Evolutionary conservation across 1,140 invertebrate species (phyloP).

Genomic region (Zaprionus davidi): DNA sequence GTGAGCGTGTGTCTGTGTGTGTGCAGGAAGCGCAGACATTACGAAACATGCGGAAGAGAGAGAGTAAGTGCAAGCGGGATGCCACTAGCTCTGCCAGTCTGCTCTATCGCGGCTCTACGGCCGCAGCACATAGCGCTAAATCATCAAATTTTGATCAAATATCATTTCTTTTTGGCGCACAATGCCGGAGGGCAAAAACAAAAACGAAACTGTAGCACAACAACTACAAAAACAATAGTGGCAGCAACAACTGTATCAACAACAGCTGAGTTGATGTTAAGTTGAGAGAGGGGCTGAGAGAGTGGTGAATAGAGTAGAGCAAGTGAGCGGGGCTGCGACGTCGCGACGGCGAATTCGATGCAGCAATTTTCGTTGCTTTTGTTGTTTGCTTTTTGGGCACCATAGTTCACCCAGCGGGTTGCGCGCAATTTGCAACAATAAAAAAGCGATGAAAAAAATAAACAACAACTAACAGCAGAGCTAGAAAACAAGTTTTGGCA

Average conservation of each 20-base stretch:
- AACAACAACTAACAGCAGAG: conserved; percentile 14
- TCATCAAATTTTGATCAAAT: conserved; percentile 48
- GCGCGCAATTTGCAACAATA: conserved; percentile 30
- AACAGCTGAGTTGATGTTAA: conserved; percentile 9
- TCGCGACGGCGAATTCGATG: conserved; percentile 38
- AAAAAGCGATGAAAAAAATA: neutral
- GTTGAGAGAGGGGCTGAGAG: too few species aligned
- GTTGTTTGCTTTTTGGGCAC: conserved; percentile 9
- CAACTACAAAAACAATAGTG: conserved; percentile 28
- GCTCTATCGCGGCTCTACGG: neutral
- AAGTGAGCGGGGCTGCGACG: neutral
- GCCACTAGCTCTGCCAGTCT: neutral
- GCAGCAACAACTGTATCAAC: conserved; percentile 47
- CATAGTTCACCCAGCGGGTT: conserved; percentile 26
- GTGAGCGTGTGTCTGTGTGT: neutral
- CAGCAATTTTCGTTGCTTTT: conserved; percentile 28
- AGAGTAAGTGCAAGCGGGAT: neutral
- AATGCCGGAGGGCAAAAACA: conserved; percentile 34
- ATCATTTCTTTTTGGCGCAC: conserved; percentile 26
- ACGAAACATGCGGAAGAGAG: conserved; percentile 45
- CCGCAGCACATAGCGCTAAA: conserved; percentile 8
- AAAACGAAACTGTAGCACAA: neutral
- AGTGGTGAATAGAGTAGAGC: conserved; percentile 3
- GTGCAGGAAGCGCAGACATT: conserved; percentile 37
- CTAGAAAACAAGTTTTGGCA: conserved; percentile 31